Percentiles rank a stretch among this genome's conserved stretches.
phyloP scores from a whole-genome alignment of 2,113 vertebrate species.

The Tichodroma muraria region DNA sequence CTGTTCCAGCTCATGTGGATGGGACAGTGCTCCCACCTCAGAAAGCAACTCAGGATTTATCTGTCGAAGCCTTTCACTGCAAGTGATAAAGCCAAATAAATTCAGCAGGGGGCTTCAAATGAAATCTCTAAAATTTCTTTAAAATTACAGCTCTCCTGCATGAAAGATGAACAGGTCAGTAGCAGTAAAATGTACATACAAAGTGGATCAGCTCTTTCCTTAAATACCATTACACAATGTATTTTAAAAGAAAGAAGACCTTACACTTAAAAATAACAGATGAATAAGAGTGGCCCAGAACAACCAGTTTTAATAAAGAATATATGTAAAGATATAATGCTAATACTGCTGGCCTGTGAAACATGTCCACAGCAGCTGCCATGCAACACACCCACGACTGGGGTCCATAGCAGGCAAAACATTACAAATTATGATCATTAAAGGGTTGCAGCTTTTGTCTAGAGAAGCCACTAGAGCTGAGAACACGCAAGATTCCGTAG shows the following conservation, averaged over 20 bases:
- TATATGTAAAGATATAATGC: not conserved
- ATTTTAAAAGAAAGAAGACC: not conserved
- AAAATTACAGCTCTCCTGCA: not conserved
- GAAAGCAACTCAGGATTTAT: not conserved
- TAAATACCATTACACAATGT: not conserved
- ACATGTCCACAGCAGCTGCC: not conserved
- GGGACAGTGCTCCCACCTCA: not conserved
- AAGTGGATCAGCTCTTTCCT: not conserved
- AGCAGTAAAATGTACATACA: not conserved
- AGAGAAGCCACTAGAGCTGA: not conserved
- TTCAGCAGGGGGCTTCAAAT: not conserved
- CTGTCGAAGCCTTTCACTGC: not conserved
- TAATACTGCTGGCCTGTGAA: not conserved
- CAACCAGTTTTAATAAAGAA: not conserved
- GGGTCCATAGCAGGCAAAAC: not conserved
- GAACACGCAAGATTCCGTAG: fast-evolving
- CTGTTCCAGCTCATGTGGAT: not conserved
- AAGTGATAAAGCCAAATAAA: not conserved
- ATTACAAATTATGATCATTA: not conserved
- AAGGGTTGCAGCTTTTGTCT: not conserved
- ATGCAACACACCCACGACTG: not conserved
- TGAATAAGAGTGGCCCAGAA: not conserved
- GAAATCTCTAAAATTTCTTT: not conserved
- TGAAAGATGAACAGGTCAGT: not conserved
- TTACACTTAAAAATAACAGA: not conserved